Evolutionary conservation across 2,797 vertebrate species (phyloP), one percentile per base, ranked within the genome.

Genomic region (Myiotriccus ornatus): DNA sequence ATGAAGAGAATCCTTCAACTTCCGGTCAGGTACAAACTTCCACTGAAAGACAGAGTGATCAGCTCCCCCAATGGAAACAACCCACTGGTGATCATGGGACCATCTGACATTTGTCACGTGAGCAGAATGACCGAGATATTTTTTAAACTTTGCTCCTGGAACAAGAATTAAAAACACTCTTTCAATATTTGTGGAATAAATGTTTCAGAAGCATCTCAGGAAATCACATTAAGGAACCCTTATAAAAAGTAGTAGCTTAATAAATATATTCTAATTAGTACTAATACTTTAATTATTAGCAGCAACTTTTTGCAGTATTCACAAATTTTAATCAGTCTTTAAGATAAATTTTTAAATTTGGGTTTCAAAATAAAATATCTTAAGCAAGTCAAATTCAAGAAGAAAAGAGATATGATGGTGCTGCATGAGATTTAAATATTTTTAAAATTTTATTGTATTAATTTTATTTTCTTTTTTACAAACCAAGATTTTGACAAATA

Each of bases 41-140:
- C 99, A 99, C 97, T 99, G 99, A 96, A 99, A 99, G 95, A 99
- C 99, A 49, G 99, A 99, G 96, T 99, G 99, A 97, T 99, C 99
- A 24, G 99, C 99, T 95, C 99, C 99, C 86, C 99, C 99, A 67
- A 99, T 99, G 77, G 99, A 99, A 96, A 99, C 98, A 89, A 99
- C 99, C 99, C 99, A 99, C 97, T 99, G 99, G 97, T 99, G 99
- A 97, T 99, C 99, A 84, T 99, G 99, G 24, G 99, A 99, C 99
- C 99, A 99, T 85, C 99, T 98, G 75, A 98, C 98, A 24, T 99
- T 99, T 64, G 99, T 99, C 97, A 99, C 99, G 2, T 99, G 99
- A 87, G 99, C 99, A 56, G 99, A 99, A 96, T 99, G 99, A 91
- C 99, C 99, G 87, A 99, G 98, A 92, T 99, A 99, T 96, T 99